These are phyloP conservation scores for Hecatera dysodea DNA, from an alignment of 2,888 invertebrate genomes.

Conservation along the genomic window DNA sequence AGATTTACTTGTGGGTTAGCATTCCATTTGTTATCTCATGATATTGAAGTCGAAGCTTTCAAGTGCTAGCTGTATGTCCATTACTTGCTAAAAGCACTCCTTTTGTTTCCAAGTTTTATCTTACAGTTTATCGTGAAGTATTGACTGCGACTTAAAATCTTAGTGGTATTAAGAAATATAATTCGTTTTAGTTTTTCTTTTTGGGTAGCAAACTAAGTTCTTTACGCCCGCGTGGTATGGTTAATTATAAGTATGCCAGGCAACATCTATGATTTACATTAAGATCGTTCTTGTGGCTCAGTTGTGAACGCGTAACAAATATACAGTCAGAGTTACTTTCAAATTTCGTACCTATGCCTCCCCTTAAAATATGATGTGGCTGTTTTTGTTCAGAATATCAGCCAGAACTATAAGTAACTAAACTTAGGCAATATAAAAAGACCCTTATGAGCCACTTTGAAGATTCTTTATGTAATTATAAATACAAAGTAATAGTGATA, in stretches of 20 bases:
- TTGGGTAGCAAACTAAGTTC: no score
- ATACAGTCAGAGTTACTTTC: no score
- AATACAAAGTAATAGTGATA: no score
- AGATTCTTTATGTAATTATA: neutral
- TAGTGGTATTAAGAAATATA: neutral
- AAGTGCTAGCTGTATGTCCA: conserved; percentile 48
- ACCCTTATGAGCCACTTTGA: neutral
- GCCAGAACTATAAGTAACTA: neutral
- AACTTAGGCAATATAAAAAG: neutral
- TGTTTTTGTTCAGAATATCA: neutral
- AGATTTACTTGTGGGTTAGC: neutral
- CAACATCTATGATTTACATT: no score
- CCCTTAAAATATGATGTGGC: no score
- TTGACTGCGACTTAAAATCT: conserved; percentile 25
- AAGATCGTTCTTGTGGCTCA: no score
- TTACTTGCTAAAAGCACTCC: conserved; percentile 64
- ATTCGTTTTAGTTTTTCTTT: neutral
- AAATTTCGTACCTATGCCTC: no score
- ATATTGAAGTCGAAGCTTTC: conserved; percentile 22
- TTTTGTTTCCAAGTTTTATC: conserved; percentile 44
- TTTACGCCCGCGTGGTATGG: no score
- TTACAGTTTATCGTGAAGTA: conserved; percentile 20
- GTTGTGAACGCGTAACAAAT: no score
- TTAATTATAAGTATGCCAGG: no score
- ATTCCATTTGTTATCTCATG: conserved; percentile 34